Conservation (phyloP, 2,113 vertebrate species). For the Chamaea fasciata region DNA sequence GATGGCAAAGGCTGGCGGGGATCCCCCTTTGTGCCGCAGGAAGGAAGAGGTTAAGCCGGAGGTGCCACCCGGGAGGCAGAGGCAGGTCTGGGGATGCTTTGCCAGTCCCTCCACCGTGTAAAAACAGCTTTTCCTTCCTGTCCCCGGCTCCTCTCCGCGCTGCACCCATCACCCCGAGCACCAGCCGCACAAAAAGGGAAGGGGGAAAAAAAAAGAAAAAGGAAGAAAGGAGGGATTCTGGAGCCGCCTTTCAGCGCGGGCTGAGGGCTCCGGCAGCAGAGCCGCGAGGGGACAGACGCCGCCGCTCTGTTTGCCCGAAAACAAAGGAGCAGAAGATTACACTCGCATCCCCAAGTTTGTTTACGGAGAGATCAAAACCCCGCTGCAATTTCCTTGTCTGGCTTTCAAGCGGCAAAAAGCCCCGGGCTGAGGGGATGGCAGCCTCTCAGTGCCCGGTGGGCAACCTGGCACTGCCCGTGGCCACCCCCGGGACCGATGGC, state of each 20-base stretch:
- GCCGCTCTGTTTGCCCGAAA: conserved; percentile 38
- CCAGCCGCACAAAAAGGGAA: background rate
- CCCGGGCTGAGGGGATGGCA: background rate
- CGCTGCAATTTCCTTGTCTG: background rate
- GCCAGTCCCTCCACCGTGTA: background rate
- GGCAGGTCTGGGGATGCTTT: conserved; percentile 27
- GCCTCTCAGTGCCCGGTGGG: background rate
- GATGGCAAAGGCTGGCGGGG: background rate
- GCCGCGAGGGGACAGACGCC: conserved; percentile 28
- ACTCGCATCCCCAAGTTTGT: background rate
- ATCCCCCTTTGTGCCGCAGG: background rate
- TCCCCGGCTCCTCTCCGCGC: background rate
- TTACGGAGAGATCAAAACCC: conserved; percentile 22
- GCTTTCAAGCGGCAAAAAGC: conserved; percentile 23
- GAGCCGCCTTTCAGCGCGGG: background rate
- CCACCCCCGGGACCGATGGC: background rate
- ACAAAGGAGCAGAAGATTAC: conserved; percentile 45
- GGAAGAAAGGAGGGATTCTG: background rate
- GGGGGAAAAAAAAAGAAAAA: background rate
- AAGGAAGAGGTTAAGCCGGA: conserved; percentile 25
- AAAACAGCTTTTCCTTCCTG: conserved; percentile 30
- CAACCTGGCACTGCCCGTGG: background rate
- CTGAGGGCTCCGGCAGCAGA: conserved; percentile 22
- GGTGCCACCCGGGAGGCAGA: conserved; percentile 52
- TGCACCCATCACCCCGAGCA: conserved; percentile 1